Percentiles rank a stretch among this genome's conserved stretches.
Conservation (phyloP, 1,140 invertebrate genomes). For the Calliphora vicina region DNA sequence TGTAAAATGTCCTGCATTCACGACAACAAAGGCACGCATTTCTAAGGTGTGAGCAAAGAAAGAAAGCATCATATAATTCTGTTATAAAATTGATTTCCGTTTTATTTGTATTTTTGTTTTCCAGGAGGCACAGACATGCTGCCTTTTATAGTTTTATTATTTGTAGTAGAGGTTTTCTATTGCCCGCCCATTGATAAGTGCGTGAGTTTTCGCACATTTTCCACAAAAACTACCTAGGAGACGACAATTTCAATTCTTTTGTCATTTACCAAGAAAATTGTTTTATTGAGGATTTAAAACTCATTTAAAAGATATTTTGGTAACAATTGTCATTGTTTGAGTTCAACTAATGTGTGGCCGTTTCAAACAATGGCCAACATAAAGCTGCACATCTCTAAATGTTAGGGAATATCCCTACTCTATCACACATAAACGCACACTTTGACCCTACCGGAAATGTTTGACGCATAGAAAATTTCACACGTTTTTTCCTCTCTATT, state of each 20-base stretch:
- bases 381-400: background rate
- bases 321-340: background rate
- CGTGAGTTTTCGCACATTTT: constrained; percentile 10
- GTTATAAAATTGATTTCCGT: background rate
- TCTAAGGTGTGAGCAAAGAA: background rate
- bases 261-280: background rate
- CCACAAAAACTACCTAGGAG: background rate
- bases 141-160: background rate
- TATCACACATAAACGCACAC: no score
- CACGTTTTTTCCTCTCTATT: background rate
- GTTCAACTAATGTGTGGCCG: background rate
- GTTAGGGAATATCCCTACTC: background rate
- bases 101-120: background rate
- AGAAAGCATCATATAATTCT: background rate
- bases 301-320: constrained; percentile 17
- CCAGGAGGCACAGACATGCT: background rate
- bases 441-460: background rate
- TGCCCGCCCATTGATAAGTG: constrained; percentile 17
- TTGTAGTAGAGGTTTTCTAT: background rate
- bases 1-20: background rate
- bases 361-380: background rate
- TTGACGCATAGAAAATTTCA: background rate
- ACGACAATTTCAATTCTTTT: background rate
- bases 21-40: background rate
- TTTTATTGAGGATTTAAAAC: constrained; percentile 25